Evolutionary conservation across 1,140 invertebrate genomes (phyloP), one percentile per base, ranked within the genome.

Genomic region (Nephotettix cincticeps): DNA sequence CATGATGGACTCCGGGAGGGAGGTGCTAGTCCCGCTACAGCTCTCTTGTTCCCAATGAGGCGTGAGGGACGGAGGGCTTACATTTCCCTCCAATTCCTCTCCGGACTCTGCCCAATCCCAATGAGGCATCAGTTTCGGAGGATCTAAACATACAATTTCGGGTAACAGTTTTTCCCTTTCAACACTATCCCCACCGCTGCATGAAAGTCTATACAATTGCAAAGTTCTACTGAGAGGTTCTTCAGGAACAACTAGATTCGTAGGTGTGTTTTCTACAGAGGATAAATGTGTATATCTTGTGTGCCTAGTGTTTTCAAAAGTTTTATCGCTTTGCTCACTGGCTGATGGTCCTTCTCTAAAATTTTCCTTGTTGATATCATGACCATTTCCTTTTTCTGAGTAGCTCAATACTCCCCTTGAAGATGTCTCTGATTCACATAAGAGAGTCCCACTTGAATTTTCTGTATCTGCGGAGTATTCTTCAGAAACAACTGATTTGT

Each of bases 131-230:
- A 61, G 25, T 11, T 25, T 61, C 21, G 56, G 56, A 6, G 56
- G 56, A 27, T 61, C 56, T 51, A 19, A 6, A 23, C 21, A 51
- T 6, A 51, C 17, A 6, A 23, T 23, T 4, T 19, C 19, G 3
- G 47, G 47, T 23, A 19, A 23, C n/a, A 51, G 21, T 14, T 61
- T 61, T 6, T 25, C 27, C 4, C 13, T 6, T n/a, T 54, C 47
- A 6, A 54, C 47, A 27, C 28, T 9, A 11, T 61, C 56, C 6
- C 56, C 56, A 2, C 56, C 56, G 28, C 56, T 27, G 9, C 6
- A 27, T 9, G 56, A 61, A 23, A 61, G 56, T 61, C 23, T 61
- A n/a, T 61, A 61, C 21, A 61, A 29, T 25, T 61, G 23, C 27
- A 61, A 27, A 2, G n/a, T 61, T 6, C 56, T 2, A 21, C 19